Conservation (phyloP, 2,113 vertebrate genomes). For the Corythaixoides concolor region DNA sequence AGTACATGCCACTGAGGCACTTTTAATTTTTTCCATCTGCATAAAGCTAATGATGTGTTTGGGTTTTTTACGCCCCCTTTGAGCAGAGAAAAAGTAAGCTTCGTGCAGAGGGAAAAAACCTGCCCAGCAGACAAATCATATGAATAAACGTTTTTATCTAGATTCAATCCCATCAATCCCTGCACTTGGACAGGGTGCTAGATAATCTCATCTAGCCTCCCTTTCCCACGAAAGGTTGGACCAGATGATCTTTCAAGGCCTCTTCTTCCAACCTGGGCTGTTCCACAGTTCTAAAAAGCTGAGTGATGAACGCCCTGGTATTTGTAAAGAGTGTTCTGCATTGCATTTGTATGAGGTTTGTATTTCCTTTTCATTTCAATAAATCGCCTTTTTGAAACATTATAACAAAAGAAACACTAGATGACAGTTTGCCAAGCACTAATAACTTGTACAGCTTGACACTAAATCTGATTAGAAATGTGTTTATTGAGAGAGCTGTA, state of each 20-base stretch:
- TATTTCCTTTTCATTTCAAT: conserved; percentile 15
- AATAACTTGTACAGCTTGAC: background rate
- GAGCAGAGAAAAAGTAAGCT: background rate
- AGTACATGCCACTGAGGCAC: background rate
- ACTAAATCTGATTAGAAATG: conserved; percentile 36
- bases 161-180: background rate
- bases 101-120: background rate
- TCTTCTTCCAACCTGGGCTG: background rate
- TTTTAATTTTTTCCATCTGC: background rate
- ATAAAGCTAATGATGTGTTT: background rate
- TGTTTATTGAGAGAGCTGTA: conserved; percentile 11
- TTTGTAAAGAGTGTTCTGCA: background rate
- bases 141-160: background rate
- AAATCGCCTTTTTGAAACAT: background rate
- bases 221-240: background rate
- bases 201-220: background rate
- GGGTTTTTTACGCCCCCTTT: background rate
- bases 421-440: conserved; percentile 7
- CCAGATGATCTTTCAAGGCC: background rate
- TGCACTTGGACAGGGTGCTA: background rate
- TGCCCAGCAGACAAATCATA: background rate
- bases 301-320: background rate
- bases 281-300: background rate
- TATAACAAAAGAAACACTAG: background rate
- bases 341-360: background rate